Base-by-base conservation (phyloP, 2,797 vertebrate genomes). In the Gymnocypris eckloni region DNA sequence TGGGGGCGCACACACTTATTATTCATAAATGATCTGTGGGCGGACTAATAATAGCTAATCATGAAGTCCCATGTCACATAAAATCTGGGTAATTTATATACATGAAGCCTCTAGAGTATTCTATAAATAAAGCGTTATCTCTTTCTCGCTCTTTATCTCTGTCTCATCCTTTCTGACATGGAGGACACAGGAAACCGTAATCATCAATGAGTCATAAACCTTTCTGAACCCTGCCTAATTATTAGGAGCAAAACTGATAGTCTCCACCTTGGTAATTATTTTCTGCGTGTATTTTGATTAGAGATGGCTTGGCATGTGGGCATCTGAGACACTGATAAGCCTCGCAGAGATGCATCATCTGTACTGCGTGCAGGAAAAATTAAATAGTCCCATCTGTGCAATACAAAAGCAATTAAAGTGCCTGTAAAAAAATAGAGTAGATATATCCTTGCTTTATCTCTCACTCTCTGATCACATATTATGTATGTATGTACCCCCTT, bases 391-490 rank as follows among this genome's bases (percentile, higher is more conserved):
- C 89, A 88, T 90, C 89, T 88, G 89, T 86, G 89, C 81, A 54
- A 81, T 87, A 86, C 85, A 79, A 89, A 37, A 82, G 33, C 80
- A 91, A 89, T 79, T 90, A 92, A 64, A 79, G 10, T 22, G 37
- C 89, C 61, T 82, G 69, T 84, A 84, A 67, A 33, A 66, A 75
- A 72, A 75, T 4, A 39, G 33, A 83, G 76, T 50, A 39, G 79
- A 81, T 90, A 91, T 89, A 87, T 89, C 41, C 88, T 87, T 91
- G 87, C 91, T 87, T 88, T 79, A 56, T 79, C 71, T 71, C 64
- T 71, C 25, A 15, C 10, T 71, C 41, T 83, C 25, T 48, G 43
- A 72, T 72, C 54, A 11, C 41, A 75, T 33, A 61, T 4, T 12
- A 61, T 66, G 0, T 33, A 66, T 66, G 6, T 33, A 66, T 66